Percentiles rank a stretch among this genome's conserved stretches.
These are phyloP conservation scores for Spilosoma lubricipeda DNA, from an alignment of 2,888 invertebrate species.

Conservation along the genomic window DNA sequence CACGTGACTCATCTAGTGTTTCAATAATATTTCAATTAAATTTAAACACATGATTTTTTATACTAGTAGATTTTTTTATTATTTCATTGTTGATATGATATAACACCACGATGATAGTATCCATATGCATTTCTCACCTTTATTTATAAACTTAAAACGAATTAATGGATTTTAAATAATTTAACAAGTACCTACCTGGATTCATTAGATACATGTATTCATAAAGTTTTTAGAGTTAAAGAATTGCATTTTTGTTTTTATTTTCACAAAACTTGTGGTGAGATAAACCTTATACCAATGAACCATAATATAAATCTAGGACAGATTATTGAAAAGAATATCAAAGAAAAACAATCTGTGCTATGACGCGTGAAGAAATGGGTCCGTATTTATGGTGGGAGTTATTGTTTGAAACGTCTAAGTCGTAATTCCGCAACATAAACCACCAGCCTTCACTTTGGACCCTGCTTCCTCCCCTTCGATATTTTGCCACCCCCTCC, in stretches of 20 bases:
- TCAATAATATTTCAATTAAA: neutral
- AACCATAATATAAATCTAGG: neutral
- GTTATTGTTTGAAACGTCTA: slow-evolving; percentile 87
- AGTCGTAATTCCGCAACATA: slow-evolving; percentile 85
- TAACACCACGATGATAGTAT: neutral
- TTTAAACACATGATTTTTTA: neutral
- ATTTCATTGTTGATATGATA: neutral
- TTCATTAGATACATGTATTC: neutral
- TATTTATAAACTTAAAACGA: neutral
- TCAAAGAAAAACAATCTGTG: slow-evolving; percentile 77
- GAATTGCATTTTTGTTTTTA: neutral
- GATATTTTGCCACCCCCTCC: slow-evolving; percentile 54
- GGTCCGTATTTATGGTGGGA: slow-evolving; percentile 83
- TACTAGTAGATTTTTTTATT: neutral
- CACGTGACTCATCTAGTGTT: too few species aligned
- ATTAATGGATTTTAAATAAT: neutral
- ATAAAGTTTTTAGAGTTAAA: neutral
- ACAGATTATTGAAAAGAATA: slow-evolving; percentile 37
- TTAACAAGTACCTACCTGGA: neutral
- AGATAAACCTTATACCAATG: neutral
- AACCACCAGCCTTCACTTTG: slow-evolving; percentile 81
- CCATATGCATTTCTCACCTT: neutral
- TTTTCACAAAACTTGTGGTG: neutral
- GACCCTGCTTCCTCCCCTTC: slow-evolving; percentile 61
- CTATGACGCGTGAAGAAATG: slow-evolving; percentile 86